Conservation (phyloP, 1,140 invertebrate genomes). For the Drosophila ogumai region DNA sequence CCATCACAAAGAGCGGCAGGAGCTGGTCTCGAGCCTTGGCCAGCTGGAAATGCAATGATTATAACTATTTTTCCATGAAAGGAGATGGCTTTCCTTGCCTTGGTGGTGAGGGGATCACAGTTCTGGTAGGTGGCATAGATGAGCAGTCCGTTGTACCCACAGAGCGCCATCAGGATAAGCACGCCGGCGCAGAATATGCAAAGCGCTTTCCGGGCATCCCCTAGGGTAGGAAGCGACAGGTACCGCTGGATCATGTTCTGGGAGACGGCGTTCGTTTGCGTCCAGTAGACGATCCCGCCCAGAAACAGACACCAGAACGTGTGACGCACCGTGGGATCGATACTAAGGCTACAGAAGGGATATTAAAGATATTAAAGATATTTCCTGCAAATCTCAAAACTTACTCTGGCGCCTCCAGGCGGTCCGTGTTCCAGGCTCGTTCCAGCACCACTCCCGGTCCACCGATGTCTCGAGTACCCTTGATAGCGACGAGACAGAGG, state of each 20-base stretch:
- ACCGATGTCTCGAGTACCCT: slow-evolving; percentile 88
- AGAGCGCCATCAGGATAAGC: slow-evolving; percentile 86
- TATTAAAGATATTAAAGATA: too few relatives aligned
- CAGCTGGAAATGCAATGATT: slow-evolving; percentile 74
- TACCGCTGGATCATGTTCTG: slow-evolving; percentile 92
- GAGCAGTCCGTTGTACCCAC: slow-evolving; percentile 90
- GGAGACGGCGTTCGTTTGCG: slow-evolving; percentile 90
- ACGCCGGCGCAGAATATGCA: slow-evolving; percentile 87
- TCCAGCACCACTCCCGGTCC: slow-evolving; percentile 88
- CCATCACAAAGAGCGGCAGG: slow-evolving; percentile 88
- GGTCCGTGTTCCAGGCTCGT: slow-evolving; percentile 77
- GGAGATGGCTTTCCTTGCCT: slow-evolving; percentile 76
- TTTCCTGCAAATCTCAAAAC: slow-evolving; percentile 19
- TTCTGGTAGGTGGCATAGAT: slow-evolving; percentile 90
- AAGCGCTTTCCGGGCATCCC: slow-evolving; percentile 87
- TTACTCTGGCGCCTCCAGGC: slow-evolving; percentile 76
- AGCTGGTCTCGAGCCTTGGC: slow-evolving; percentile 87
- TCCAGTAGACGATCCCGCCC: slow-evolving; percentile 92
- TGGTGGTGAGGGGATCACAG: slow-evolving; percentile 89
- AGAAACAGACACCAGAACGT: slow-evolving; percentile 92
- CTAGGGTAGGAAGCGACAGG: slow-evolving; percentile 88
- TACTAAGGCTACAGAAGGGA: slow-evolving; percentile 87
- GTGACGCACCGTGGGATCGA: slow-evolving; percentile 91
- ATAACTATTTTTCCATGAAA: background rate
- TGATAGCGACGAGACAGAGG: slow-evolving; percentile 88